Evolutionary conservation across 30 jellyfish, hydroid and myxozoan genomes (phyloP).

Genomic region (Turritopsis dohrnii): DNA sequence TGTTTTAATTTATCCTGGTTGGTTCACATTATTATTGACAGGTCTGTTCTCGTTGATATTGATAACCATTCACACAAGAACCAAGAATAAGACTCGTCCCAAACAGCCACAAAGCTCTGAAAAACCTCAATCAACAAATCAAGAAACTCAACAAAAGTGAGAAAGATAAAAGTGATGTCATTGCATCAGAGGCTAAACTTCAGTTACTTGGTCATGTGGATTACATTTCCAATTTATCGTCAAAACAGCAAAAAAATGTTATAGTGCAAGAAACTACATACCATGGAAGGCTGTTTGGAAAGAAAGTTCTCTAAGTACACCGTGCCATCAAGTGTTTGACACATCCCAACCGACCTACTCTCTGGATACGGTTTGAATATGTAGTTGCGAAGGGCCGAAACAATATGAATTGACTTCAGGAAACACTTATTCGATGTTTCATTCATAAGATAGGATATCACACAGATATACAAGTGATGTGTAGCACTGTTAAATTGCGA

Average conservation of each 20-base stretch:
- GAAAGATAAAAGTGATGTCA: too few species aligned
- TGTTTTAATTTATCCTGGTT: too few species aligned
- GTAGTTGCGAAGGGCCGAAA: conserved; percentile 4
- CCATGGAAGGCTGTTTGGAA: too few species aligned
- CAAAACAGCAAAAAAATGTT: neutral
- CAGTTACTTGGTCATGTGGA: conserved; percentile 1
- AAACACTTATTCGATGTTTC: neutral
- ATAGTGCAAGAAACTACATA: too few species aligned
- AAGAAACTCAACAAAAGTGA: neutral
- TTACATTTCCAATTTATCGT: neutral
- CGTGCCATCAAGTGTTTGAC: neutral
- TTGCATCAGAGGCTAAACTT: too few species aligned
- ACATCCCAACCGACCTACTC: neutral
- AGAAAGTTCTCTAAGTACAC: neutral
- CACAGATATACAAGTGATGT: conserved; percentile 1
- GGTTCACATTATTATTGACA: too few species aligned
- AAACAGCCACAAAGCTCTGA: neutral
- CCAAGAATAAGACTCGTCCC: neutral
- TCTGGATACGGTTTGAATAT: neutral
- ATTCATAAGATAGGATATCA: neutral
- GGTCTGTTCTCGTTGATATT: too few species aligned
- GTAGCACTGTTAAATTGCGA: too few species aligned
- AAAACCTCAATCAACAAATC: neutral
- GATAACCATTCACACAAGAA: neutral
- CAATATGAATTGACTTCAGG: neutral